These are phyloP conservation scores for Cryptotis parvus DNA, from an alignment of 2,113 vertebrate species.

Conservation along the genomic window DNA sequence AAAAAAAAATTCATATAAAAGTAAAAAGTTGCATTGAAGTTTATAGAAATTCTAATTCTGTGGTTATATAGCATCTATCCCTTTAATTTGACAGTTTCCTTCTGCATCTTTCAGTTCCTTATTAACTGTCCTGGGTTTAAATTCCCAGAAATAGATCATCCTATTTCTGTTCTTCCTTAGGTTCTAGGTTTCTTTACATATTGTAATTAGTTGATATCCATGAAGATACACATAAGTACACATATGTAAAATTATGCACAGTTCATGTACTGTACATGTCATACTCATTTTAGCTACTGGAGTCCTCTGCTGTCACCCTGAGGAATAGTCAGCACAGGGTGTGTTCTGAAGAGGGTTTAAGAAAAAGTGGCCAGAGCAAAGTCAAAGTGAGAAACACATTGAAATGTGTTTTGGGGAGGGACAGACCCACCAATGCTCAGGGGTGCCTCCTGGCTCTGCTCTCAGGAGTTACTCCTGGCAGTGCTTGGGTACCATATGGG, in stretches of 20 bases:
- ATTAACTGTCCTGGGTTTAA: neutral
- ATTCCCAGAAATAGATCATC: constrained; percentile 57
- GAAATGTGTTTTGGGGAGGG: neutral
- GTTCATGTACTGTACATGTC: neutral
- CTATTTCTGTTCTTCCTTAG: constrained; percentile 52
- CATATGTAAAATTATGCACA: constrained; percentile 35
- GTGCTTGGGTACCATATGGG: too few relatives aligned
- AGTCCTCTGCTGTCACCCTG: neutral
- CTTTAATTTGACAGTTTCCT: constrained; percentile 53
- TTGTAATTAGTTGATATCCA: constrained; percentile 37
- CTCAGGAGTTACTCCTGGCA: too few relatives aligned
- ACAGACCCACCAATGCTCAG: neutral
- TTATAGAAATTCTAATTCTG: constrained; percentile 16
- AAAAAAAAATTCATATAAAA: constrained; percentile 49
- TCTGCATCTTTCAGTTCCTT: constrained; percentile 37
- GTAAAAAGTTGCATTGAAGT: constrained; percentile 61
- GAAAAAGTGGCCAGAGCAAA: neutral
- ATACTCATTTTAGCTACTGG: neutral
- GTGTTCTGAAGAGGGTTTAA: too few relatives aligned
- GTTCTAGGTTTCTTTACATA: constrained; percentile 55
- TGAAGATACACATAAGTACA: constrained; percentile 38
- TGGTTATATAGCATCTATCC: constrained; percentile 34
- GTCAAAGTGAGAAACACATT: neutral
- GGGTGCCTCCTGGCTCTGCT: too few relatives aligned
- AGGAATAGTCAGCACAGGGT: neutral